Evolutionary conservation across 2,888 invertebrate species (phyloP), one percentile per base, ranked within the genome.

Genomic region (Polylopha cassiicola): DNA sequence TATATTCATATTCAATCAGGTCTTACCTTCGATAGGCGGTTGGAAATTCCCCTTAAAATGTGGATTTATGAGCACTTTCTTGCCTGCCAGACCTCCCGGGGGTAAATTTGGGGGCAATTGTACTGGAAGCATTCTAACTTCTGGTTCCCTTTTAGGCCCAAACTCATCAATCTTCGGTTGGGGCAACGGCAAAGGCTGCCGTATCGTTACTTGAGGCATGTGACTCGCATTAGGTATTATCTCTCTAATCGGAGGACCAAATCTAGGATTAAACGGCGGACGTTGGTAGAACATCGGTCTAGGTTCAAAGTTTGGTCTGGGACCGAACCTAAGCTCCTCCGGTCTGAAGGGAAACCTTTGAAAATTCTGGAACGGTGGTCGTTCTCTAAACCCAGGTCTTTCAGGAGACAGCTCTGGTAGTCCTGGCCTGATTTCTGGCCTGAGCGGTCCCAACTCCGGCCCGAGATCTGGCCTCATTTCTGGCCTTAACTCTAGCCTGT

Each of bases 51-150:
- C 91, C 66, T 88, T 87, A 55, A 89, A 90, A 61, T 90, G 89
- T 4, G 89, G 93, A 77, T 89, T 92, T 59, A 90, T 92, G 56
- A 87, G 84, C 64, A 87, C 92, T 64, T 89, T 92, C 73, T 87
- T 89, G n/a, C 82, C 84, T 0, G 74, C 65, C 15, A 81, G 29
- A 0, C 87, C 87, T 0, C 68, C 70, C 0, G 78, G 73, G 0
- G 78, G 73, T 26, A 72, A 44, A 17, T 63, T 63, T 0, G 72
- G 62, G 0, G 82, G 77, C 3, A 78, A 36, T 7, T 73, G 61
- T 2, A 81, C 69, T 1, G 84, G 84, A 43, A 81, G 45, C 82
- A 84, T 82, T 2, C 81, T 56, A 3, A 84, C 79, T 55, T 81
- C 81, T 0, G 61, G 80, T 36, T 78, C 78, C 15, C 68, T 52